Evolutionary conservation across 2,797 vertebrate genomes (phyloP), one percentile per base, ranked within the genome.

Genomic region (Galago senegalensis): DNA sequence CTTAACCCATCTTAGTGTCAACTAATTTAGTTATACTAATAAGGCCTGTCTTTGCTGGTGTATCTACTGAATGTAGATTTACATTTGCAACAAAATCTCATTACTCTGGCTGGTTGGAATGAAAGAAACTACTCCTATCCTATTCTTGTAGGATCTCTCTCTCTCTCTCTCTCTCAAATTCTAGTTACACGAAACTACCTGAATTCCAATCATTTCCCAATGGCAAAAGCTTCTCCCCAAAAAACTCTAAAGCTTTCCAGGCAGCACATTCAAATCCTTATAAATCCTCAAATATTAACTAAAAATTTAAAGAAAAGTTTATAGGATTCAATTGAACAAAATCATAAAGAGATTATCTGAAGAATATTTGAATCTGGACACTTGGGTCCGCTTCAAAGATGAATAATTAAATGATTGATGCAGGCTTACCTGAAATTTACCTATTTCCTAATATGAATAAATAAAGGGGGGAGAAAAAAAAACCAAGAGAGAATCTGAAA

Each of bases 401-500:
- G 20, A 89, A 23, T 4, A 86, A 76, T 80, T 77, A 91, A 82
- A 60, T 14, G 16, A 23, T 21, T 29, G 25, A 81, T 76, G 34
- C 40, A 67, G 49, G 7, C 16, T 49, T 61, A 49, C 69, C 49
- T 31, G 18, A 14, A 73, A 27, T 69, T 17, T 69, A 20, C n/a
- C n/a, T 69, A 69, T 69, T 9, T 34, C 17, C 7, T 46, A 88
- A 69, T 53, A 53, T 14, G 49, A 53, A 53, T 58, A 87, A 96
- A 86, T 56, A 69, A 76, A 89, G 25, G 58, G 0, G 27, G 25
- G 58, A 0, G 27, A 88, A 94, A 93, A 79, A 83, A 83, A 70
- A 31, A 80, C 92, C 79, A 49, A 95, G 27, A 20, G 53, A 92
- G 94, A 96, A 3, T 2, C 29, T 93, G 94, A 97, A 97, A 84